These are phyloP conservation scores for Lymantria dispar DNA, from an alignment of 2,888 invertebrate species.

Conservation along the genomic window DNA sequence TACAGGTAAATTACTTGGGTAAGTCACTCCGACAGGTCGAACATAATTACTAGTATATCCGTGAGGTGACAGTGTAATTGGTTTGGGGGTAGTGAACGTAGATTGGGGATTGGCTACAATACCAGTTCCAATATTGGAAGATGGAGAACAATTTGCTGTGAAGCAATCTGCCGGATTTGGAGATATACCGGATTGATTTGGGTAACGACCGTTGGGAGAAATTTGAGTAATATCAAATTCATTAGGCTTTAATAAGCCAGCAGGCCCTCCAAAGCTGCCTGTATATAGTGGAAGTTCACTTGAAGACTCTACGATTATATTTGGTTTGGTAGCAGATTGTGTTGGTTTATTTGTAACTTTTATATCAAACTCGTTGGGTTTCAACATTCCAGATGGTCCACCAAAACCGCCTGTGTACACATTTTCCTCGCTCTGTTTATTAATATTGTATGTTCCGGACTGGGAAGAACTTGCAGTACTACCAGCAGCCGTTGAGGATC, in stretches of 20 bases:
- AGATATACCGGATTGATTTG: slow-evolving; percentile 1
- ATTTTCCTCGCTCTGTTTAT: slow-evolving; percentile 14
- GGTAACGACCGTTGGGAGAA: slow-evolving; percentile 6
- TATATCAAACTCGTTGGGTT: slow-evolving; percentile 20
- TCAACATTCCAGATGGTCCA: slow-evolving; percentile 23
- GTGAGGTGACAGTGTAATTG: slow-evolving; percentile 1
- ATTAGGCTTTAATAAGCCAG: slow-evolving; percentile 37
- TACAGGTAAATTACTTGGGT: slow-evolving; percentile 6
- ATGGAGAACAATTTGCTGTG: slow-evolving; percentile 16
- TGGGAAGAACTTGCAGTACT: slow-evolving; percentile 10
- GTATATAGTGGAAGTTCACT: slow-evolving; percentile 24
- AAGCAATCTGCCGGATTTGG: slow-evolving; percentile 12
- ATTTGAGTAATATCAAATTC: slow-evolving; percentile 8
- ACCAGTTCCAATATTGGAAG: slow-evolving; percentile 4
- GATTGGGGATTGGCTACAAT: slow-evolving; percentile 1
- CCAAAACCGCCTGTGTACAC: slow-evolving; percentile 37
- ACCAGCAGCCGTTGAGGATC: slow-evolving; percentile 8
- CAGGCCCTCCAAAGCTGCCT: slow-evolving; percentile 44
- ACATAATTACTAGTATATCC: slow-evolving; percentile 9
- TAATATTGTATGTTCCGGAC: slow-evolving; percentile 16
- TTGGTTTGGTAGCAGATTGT: slow-evolving; percentile 9
- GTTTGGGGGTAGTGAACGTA: background rate
- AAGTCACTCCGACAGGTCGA: slow-evolving; percentile 14
- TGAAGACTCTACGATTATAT: slow-evolving; percentile 3
- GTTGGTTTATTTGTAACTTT: slow-evolving; percentile 6